Evolutionary conservation across 2,113 vertebrate genomes (phyloP).

Genomic region (Plotosus lineatus): DNA sequence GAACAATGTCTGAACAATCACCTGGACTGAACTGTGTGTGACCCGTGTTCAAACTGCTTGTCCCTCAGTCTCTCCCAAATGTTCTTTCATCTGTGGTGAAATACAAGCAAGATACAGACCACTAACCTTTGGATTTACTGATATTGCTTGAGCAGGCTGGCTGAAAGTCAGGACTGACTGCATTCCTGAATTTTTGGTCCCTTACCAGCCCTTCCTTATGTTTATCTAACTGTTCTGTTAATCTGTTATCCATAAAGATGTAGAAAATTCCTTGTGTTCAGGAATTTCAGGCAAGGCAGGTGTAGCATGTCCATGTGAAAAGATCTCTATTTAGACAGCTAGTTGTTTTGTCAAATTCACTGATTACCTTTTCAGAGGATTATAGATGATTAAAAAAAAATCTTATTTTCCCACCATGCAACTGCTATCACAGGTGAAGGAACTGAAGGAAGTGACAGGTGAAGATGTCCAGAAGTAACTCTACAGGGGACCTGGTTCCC

Average conservation of each 20-base stretch:
- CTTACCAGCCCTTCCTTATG: conserved; percentile 10
- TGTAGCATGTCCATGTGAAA: background rate
- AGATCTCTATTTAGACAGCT: background rate
- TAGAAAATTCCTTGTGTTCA: background rate
- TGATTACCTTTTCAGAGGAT: background rate
- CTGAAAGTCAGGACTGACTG: conserved; percentile 6
- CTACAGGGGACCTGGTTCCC: conserved; percentile 75
- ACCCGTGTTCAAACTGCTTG: background rate
- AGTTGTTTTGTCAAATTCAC: no score
- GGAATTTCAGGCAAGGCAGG: background rate
- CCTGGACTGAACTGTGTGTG: conserved; percentile 39
- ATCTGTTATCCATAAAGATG: conserved; percentile 11
- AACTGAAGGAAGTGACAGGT: conserved; percentile 12
- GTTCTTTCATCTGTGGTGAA: background rate
- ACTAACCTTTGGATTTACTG: background rate
- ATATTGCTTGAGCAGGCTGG: conserved; percentile 8
- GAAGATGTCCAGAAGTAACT: conserved; percentile 73
- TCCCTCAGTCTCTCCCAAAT: background rate
- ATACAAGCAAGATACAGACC: background rate
- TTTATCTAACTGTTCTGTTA: conserved; percentile 6
- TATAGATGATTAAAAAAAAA: background rate
- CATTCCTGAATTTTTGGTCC: conserved; percentile 18
- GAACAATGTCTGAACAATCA: background rate
- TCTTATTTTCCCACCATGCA: background rate
- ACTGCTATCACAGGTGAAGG: conserved; percentile 10